Conservation (phyloP, 23 tunicate species). For the Aplidium turbinatum region DNA sequence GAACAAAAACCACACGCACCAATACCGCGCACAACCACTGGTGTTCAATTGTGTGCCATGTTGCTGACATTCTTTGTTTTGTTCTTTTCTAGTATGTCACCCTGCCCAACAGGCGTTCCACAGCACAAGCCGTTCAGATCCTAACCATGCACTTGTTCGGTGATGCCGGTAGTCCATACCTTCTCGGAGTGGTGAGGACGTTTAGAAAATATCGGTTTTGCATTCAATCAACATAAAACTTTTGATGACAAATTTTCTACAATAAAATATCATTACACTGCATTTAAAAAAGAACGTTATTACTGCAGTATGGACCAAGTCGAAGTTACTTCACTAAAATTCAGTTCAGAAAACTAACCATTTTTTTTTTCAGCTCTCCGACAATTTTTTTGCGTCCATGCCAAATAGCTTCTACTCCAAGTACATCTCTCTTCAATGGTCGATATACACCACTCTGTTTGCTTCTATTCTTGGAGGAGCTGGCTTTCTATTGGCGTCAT, state of each 20-base stretch:
- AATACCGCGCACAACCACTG: too few species aligned
- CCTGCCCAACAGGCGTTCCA: constrained; percentile 86
- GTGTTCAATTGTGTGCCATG: too few species aligned
- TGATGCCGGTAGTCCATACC: constrained; percentile 92
- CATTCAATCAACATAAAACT: too few species aligned
- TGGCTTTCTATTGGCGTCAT: constrained; percentile 63
- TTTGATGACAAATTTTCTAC: too few species aligned
- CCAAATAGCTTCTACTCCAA: constrained; percentile 71
- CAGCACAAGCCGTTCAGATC: constrained; percentile 94
- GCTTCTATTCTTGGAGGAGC: constrained; percentile 65
- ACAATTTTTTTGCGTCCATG: constrained; percentile 25
- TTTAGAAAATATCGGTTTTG: too few species aligned
- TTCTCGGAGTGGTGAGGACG: constrained; percentile 80
- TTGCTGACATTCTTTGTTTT: too few species aligned
- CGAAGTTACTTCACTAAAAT: too few species aligned
- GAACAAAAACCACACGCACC: background rate
- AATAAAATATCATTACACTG: too few species aligned
- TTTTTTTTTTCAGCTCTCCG: constrained; percentile 55
- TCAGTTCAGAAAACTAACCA: background rate
- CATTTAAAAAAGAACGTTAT: too few species aligned
- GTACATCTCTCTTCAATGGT: constrained; percentile 37
- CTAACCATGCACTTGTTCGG: constrained; percentile 88
- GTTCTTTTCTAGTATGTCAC: constrained; percentile 71
- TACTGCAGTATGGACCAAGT: too few species aligned
- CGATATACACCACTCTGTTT: constrained; percentile 71